These are phyloP conservation scores for Daphoenositta chrysoptera DNA, from an alignment of 2,113 vertebrate genomes.

Conservation along the genomic window DNA sequence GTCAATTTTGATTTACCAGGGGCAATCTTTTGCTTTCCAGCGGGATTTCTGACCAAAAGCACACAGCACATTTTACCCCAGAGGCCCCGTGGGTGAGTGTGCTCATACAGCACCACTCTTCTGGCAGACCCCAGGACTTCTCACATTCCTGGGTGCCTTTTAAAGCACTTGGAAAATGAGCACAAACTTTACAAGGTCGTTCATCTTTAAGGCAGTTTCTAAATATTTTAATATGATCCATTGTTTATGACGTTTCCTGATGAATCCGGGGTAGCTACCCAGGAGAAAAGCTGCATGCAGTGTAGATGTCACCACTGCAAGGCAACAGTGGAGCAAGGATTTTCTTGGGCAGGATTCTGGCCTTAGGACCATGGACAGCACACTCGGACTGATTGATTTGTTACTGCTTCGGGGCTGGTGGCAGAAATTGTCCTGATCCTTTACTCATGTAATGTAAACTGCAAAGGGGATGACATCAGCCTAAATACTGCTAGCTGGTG, in stretches of 20 bases:
- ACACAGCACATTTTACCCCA: accelerated
- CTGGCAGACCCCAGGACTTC: neutral
- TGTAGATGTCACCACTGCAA: neutral
- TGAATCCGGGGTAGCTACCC: neutral
- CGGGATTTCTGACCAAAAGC: neutral
- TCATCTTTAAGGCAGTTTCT: neutral
- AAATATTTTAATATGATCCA: neutral
- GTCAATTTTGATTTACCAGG: neutral
- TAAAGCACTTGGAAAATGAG: neutral
- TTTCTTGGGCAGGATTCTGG: neutral
- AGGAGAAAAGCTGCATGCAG: neutral
- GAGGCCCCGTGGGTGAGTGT: accelerated
- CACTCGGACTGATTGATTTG: too few species aligned
- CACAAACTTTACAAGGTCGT: neutral
- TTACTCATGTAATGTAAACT: neutral
- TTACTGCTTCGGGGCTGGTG: neutral
- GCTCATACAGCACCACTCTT: neutral
- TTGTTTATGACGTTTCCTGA: neutral
- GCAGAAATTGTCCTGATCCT: neutral
- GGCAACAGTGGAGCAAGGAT: neutral
- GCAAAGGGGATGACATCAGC: neutral
- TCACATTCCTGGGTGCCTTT: neutral
- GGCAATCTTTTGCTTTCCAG: neutral
- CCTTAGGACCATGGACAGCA: neutral
- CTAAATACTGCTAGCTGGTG: neutral